Conservation (phyloP, 1,140 invertebrate species). For the Drosophila rhopaloa region DNA sequence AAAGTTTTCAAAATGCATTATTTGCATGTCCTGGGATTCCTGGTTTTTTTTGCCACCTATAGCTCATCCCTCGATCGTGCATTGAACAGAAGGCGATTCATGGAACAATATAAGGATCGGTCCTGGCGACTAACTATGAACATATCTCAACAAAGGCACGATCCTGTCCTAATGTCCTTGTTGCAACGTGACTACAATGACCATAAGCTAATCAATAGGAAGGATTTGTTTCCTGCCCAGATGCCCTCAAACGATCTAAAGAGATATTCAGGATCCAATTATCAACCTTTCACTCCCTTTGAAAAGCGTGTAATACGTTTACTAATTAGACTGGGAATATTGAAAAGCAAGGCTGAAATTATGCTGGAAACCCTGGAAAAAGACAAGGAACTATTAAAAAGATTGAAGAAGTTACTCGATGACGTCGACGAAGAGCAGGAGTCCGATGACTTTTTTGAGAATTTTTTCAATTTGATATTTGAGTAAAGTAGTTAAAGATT, state of each 20-base stretch:
- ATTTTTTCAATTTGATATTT: background rate
- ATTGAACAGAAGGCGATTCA: no score
- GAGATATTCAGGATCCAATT: background rate
- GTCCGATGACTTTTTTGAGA: background rate
- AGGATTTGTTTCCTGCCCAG: no score
- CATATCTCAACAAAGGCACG: background rate
- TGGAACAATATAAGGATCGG: no score
- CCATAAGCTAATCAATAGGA: no score
- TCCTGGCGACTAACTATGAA: background rate
- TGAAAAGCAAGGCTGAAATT: background rate
- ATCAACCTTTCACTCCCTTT: background rate
- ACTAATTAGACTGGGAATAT: background rate
- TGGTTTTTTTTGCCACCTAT: background rate
- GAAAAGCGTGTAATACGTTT: background rate
- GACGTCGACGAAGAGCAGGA: background rate
- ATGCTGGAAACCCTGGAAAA: background rate
- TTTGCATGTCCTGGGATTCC: background rate
- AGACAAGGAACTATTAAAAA: background rate
- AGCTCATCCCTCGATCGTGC: background rate
- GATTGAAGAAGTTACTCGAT: slow-evolving; percentile 32
- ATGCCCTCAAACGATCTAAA: background rate
- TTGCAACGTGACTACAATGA: no score
- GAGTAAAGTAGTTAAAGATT: no score
- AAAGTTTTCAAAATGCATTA: background rate
- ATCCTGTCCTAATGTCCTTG: background rate